Conservation (phyloP, 2,888 invertebrate species). For the Tribolium freemani region DNA sequence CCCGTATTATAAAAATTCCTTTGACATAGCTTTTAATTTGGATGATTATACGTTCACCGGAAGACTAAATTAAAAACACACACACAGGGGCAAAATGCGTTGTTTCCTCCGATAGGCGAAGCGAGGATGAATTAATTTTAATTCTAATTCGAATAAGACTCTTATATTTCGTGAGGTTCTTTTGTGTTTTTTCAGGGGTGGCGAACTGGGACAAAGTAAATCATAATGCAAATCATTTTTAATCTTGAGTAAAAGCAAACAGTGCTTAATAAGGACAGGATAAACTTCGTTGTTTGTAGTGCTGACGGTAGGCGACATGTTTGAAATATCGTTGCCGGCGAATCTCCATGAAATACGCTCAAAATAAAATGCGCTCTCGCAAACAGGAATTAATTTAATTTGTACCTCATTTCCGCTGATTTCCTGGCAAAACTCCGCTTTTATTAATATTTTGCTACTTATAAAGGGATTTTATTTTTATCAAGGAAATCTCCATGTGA, state of each 20-base stretch:
- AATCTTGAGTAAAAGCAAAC: constrained; percentile 62
- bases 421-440: constrained; percentile 10
- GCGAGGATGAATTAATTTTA: constrained; percentile 58
- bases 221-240: constrained; percentile 63
- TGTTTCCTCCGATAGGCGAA: constrained; percentile 42
- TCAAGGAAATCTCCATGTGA: background rate
- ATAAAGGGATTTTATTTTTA: background rate
- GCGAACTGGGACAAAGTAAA: constrained; percentile 54
- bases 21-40: constrained; percentile 54
- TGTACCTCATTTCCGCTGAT: constrained; percentile 17
- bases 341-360: constrained; percentile 19
- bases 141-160: constrained; percentile 59
- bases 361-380: constrained; percentile 19
- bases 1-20: constrained; percentile 46
- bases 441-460: constrained; percentile 1
- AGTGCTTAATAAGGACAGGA: constrained; percentile 57
- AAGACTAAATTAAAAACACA: constrained; percentile 56
- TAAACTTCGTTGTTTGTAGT: constrained; percentile 30
- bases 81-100: constrained; percentile 52
- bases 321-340: constrained; percentile 30
- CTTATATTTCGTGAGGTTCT: constrained; percentile 55
- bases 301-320: constrained; percentile 24
- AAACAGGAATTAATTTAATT: constrained; percentile 25
- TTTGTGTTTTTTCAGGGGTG: constrained; percentile 56
- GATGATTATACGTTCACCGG: constrained; percentile 49